A percentile compares a stretch with the other conserved stretches of the same genome.
phyloP scores from a whole-genome alignment of 2,797 vertebrate genomes.

The Spinibarbus caldwelli region DNA sequence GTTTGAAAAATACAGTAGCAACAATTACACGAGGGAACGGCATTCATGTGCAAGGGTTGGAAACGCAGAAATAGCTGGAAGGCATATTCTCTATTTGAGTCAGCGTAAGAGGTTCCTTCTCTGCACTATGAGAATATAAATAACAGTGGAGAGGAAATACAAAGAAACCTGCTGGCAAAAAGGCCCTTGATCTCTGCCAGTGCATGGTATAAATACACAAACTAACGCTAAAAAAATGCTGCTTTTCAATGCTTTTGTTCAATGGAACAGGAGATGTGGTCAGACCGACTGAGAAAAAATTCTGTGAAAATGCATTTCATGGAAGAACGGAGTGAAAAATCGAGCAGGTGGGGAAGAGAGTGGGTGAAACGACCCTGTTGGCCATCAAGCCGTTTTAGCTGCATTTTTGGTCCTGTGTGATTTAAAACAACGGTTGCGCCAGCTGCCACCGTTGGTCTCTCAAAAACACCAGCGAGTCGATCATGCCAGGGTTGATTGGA shows the following conservation, averaged over 20 bases:
- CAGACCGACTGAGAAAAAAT: conserved; percentile 44
- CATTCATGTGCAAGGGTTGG: conserved; percentile 29
- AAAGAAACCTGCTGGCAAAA: conserved; percentile 53
- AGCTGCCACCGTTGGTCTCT: conserved; percentile 13
- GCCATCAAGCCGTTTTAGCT: conserved; percentile 34
- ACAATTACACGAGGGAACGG: conserved; percentile 33
- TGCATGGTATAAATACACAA: conserved; percentile 57
- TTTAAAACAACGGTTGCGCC: conserved; percentile 43
- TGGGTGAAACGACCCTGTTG: conserved; percentile 41
- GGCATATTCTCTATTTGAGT: conserved; percentile 54
- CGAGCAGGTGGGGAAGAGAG: conserved; percentile 25
- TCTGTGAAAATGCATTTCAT: conserved; percentile 53
- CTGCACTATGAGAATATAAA: conserved; percentile 43
- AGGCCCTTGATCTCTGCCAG: conserved; percentile 61
- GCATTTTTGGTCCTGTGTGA: conserved; percentile 43
- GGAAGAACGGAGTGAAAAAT: conserved; percentile 32
- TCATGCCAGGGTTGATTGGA: conserved; percentile 26
- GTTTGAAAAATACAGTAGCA: conserved; percentile 46
- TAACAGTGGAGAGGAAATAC: conserved; percentile 33
- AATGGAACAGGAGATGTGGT: conserved; percentile 48
- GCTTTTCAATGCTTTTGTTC: conserved; percentile 48
- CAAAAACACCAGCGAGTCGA: conserved; percentile 33
- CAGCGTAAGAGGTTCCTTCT: conserved; percentile 48
- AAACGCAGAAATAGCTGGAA: conserved; percentile 55
- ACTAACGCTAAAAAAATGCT: conserved; percentile 15